Percentiles rank a stretch among this genome's conserved stretches.
These are phyloP conservation scores for Drosophila setifemur DNA, from an alignment of 1,140 invertebrate genomes.

Conservation along the genomic window DNA sequence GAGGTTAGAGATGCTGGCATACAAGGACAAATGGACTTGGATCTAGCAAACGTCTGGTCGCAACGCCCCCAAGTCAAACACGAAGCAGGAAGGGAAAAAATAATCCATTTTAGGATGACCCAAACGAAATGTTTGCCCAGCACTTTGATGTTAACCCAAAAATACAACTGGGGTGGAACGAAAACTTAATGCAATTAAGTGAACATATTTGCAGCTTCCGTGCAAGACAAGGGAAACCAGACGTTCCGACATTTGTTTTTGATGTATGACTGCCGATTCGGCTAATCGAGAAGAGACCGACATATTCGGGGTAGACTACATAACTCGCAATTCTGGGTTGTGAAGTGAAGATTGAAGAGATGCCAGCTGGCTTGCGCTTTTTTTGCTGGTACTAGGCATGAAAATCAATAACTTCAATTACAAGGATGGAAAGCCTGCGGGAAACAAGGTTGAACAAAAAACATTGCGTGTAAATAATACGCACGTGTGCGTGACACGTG, in stretches of 20 bases:
- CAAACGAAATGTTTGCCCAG: constrained; percentile 61
- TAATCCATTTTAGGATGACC: constrained; percentile 38
- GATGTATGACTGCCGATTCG: constrained; percentile 69
- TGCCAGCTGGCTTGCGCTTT: not conserved
- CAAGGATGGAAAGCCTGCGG: constrained; percentile 25
- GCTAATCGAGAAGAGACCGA: constrained; percentile 51
- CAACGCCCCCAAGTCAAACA: constrained; percentile 36
- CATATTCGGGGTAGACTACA: constrained; percentile 14
- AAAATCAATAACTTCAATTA: constrained; percentile 72
- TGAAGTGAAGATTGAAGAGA: constrained; percentile 1
- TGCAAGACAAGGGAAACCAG: constrained; percentile 30
- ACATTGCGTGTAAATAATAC: constrained; percentile 80
- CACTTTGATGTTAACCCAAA: constrained; percentile 67
- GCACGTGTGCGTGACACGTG: constrained; percentile 81
- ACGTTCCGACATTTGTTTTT: constrained; percentile 52
- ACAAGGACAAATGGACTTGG: constrained; percentile 59
- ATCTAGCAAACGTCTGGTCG: constrained; percentile 59
- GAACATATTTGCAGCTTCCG: constrained; percentile 79
- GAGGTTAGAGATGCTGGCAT: constrained; percentile 5
- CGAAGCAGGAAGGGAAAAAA: constrained; percentile 27
- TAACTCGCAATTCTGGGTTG: not conserved
- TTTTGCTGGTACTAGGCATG: constrained; percentile 9
- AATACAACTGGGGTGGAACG: constrained; percentile 13
- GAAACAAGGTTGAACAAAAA: constrained; percentile 25
- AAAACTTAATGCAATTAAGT: constrained; percentile 75